Evolutionary conservation across 2,113 vertebrate genomes (phyloP), one percentile per base, ranked within the genome.

Genomic region (Drymodes brunneopygia): DNA sequence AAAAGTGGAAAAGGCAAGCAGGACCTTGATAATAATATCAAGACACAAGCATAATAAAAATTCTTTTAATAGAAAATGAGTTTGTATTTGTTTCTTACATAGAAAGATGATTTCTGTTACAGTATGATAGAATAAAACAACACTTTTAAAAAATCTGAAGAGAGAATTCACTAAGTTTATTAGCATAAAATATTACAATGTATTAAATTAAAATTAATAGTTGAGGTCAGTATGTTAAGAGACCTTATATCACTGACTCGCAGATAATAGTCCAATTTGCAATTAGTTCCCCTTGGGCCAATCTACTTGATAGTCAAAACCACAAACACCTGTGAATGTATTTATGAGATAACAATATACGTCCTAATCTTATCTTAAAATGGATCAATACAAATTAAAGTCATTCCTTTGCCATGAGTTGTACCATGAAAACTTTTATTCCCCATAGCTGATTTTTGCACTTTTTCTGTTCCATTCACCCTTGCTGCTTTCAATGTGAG

Each of bases 61-160:
- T 53, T 23, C 0, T 70, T 86, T 81, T 74, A 61, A 62, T 16
- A 58, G 17, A 65, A 22, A 62, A 66, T 38, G 3, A 78, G 2
- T 13, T 78, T 67, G 1, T 15, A 10, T 45, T 80, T 69, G 15
- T 89, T 80, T 91, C n/a, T 87, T 50, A 58, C 10, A 10, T 20
- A 16, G 11, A 86, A 69, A 73, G 7, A 11, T 16, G 35, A 14
- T 11, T 10, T 66, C 27, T 85, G 70, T 44, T 84, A 70, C 12
- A 81, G 4, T 24, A 62, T 15, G 8, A 44, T 73, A 15, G 28
- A 51, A 48, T 61, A 51, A 81, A 83, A 15, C 5, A 69, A 36
- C 0, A 1, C 0, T 50, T 80, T 25, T 2, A 3, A 24, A 80
- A 89, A 56, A 14, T 19, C 13, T 47, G 6, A 62, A 28, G 6